Evolutionary conservation across 1,140 invertebrate species (phyloP).

Genomic region (Saxidomus purpurata): DNA sequence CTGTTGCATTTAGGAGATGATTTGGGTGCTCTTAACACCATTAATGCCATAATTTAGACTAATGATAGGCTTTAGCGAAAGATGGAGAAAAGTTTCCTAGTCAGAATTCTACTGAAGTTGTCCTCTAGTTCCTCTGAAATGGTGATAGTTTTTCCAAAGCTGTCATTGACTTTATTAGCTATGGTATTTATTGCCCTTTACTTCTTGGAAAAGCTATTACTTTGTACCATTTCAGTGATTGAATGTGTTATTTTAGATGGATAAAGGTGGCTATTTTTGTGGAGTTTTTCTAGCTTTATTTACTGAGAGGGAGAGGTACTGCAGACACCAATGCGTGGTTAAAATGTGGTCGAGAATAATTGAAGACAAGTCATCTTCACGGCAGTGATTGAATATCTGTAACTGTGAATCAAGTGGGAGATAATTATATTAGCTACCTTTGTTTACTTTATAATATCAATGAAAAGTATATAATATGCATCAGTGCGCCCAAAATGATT

Average conservation of each 20-base stretch:
- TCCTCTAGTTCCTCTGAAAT: neutral
- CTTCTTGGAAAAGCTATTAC: neutral
- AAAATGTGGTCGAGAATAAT: no score
- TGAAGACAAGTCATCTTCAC: no score
- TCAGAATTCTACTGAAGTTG: neutral
- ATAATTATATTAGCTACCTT: no score
- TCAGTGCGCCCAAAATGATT: no score
- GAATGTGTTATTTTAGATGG: neutral
- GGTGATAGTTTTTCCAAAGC: neutral
- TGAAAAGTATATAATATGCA: no score
- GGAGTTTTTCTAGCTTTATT: no score
- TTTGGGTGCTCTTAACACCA: neutral
- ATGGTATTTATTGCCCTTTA: conserved; percentile 10
- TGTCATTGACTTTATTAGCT: neutral
- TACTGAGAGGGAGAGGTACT: no score
- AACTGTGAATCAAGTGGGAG: no score
- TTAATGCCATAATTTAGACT: neutral
- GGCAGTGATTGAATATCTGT: no score
- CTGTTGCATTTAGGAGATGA: neutral
- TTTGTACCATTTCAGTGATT: neutral
- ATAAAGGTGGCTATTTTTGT: neutral
- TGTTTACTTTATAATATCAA: no score
- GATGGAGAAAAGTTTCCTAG: neutral
- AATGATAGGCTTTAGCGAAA: neutral
- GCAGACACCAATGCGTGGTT: no score